A percentile compares a stretch with the other conserved stretches of the same genome.
Evolutionary conservation across 2,888 invertebrate genomes (phyloP).

Genomic region (Phasia obesa): DNA sequence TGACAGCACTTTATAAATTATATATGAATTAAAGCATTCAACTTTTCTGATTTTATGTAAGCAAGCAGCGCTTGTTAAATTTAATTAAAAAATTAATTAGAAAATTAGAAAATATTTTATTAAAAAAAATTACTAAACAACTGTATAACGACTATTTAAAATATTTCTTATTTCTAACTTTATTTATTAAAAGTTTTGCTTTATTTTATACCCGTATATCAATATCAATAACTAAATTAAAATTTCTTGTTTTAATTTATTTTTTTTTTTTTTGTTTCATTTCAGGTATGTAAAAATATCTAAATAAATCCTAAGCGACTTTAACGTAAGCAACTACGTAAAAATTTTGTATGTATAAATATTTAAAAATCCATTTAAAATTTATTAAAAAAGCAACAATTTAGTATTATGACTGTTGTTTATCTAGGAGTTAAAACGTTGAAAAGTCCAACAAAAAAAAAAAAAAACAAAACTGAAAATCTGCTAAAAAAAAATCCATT

Average conservation of each 20-base stretch:
- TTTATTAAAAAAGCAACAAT: constrained; percentile 47
- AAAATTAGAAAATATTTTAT: no score
- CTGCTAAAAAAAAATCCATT: constrained; percentile 25
- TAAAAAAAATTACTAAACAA: no score
- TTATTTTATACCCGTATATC: no score
- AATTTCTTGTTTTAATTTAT: no score
- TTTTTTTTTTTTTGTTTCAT: background rate
- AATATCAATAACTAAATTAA: background rate
- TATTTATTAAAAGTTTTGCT: background rate
- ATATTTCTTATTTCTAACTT: background rate
- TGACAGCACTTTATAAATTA: no score
- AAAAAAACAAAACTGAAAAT: constrained; percentile 13
- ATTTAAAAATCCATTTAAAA: background rate
- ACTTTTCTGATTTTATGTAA: no score
- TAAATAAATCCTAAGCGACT: background rate
- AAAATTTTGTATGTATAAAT: no score
- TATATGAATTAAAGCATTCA: no score
- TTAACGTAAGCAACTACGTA: background rate
- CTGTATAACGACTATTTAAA: no score
- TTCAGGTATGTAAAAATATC: background rate
- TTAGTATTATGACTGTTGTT: constrained; percentile 37
- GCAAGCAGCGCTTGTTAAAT: no score
- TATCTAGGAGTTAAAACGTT: constrained; percentile 25
- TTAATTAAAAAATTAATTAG: no score
- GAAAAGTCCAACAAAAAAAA: background rate